Base-by-base conservation (phyloP, 2,113 vertebrate genomes). In the Oplegnathus fasciatus region DNA sequence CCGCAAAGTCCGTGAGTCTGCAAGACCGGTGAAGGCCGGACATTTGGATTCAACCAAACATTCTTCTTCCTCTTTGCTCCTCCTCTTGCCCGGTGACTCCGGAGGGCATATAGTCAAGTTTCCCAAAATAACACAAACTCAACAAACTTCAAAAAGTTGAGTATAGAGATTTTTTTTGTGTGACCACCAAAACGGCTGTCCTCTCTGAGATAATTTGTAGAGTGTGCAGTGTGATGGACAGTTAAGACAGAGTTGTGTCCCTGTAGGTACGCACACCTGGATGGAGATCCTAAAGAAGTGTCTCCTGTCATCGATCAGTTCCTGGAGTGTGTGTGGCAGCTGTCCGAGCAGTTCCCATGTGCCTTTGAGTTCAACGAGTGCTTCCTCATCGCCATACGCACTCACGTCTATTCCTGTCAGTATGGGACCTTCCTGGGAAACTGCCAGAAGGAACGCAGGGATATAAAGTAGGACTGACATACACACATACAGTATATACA, bases 341-440 rank as follows among this genome's bases (percentile, higher is more conserved):
- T 99, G 82, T 98, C 96, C 70, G 97, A 98, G 87, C 98, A 98
- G 87, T 98, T 99, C 88, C 98, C 98, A 18, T 99, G 98, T 88
- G 98, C 97, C 92, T 99, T 99, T 78, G 97, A 99, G 92, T 99
- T 98, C 95, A 99, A 97, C 20, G 97, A 99, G 95, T 95, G 96
- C 90, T 98, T 99, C 95, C 90, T 99, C 79, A 93, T 98, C 67
- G 95, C 97, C 73, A 89, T 99, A 75, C 98, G 97, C 74, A 93
- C 96, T 10, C 97, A 99, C 4, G 84, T 98, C 78, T 98, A 98
- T 93, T 99, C 98, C 83, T 99, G 97, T 87, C 98, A 99, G 85
- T 98, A 97, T 55, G 98, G 98, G 28, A 98, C 96, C 87, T 99
- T 99, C 92, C 92, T 99, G 40, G 97, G 98, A 32, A 99, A 98